These are phyloP conservation scores for Ifrita kowaldi DNA, from an alignment of 2,113 vertebrate species.

Conservation along the genomic window DNA sequence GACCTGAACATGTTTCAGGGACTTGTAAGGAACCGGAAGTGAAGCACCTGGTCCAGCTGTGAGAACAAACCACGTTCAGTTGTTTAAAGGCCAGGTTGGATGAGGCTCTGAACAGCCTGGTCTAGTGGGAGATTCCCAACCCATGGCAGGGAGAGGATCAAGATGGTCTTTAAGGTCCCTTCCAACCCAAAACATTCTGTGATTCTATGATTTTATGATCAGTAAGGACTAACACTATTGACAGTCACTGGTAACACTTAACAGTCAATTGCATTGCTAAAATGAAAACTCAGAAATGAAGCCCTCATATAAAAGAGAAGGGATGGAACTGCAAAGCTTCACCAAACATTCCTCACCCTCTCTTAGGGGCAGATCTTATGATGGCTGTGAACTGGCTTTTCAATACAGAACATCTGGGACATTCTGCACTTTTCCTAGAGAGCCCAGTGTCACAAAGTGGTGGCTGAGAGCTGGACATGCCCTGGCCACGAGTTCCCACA, in stretches of 20 bases:
- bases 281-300: neutral
- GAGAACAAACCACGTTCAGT: fast-evolving
- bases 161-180: neutral
- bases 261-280: neutral
- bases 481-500: neutral
- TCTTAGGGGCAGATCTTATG: neutral
- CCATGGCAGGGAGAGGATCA: neutral
- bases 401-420: neutral
- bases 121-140: neutral
- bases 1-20: neutral
- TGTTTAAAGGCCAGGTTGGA: neutral
- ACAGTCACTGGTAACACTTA: neutral
- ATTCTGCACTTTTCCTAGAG: neutral
- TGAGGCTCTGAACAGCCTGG: neutral
- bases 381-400: neutral
- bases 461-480: neutral
- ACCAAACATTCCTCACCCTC: neutral
- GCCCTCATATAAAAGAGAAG: neutral
- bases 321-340: neutral
- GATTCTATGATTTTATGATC: neutral
- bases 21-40: neutral
- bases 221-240: neutral
- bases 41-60: neutral
- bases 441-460: neutral
- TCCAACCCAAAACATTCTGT: neutral